A percentile compares a stretch with the other conserved stretches of the same genome.
phyloP scores from a whole-genome alignment of 1,140 invertebrate species.

The Drosophila leontia region DNA sequence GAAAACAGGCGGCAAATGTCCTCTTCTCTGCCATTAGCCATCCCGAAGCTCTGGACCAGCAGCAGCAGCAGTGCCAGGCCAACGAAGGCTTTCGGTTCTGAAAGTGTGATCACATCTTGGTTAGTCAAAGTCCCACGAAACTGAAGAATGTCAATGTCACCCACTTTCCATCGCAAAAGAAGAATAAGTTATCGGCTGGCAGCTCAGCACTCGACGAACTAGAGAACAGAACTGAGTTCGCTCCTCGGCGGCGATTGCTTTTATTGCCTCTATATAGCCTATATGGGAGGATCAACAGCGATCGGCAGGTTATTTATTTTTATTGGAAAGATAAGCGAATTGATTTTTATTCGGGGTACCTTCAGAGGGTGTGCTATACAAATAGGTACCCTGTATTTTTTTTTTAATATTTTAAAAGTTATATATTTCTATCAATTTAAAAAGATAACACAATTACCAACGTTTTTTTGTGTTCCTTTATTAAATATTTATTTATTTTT shows the following conservation, averaged over 20 bases:
- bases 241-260: conserved; percentile 14
- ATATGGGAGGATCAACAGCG: conserved; percentile 38
- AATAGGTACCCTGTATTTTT: neutral
- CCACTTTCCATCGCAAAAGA: conserved; percentile 20
- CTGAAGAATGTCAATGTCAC: neutral
- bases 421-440: no score
- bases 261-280: conserved; percentile 12
- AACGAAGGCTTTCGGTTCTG: neutral
- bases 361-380: neutral
- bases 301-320: conserved; percentile 25
- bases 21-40: neutral
- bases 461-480: neutral
- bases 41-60: neutral
- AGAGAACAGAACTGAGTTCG: conserved; percentile 4
- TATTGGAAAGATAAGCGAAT: conserved; percentile 30
- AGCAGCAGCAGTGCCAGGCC: conserved; percentile 16
- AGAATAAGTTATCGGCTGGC: conserved; percentile 8
- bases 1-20: conserved; percentile 68
- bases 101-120: neutral
- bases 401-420: neutral
- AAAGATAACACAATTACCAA: neutral
- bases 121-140: neutral
- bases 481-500: neutral
- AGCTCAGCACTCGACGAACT: conserved; percentile 29
- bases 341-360: conserved; percentile 6